These are phyloP conservation scores for Odontesthes bonariensis DNA, from an alignment of 2,113 vertebrate genomes.

Conservation along the genomic window DNA sequence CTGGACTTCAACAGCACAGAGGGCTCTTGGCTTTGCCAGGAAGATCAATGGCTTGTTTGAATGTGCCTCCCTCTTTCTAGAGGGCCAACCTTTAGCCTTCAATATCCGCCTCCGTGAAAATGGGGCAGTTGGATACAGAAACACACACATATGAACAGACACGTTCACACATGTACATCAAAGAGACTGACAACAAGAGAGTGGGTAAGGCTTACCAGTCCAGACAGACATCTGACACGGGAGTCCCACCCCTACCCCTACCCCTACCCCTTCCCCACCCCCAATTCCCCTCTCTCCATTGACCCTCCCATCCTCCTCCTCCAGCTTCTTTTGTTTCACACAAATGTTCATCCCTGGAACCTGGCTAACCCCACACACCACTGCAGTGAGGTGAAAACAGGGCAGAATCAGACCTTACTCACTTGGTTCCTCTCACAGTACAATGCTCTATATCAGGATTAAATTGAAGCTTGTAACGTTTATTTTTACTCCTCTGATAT, in stretches of 20 bases:
- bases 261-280: not conserved
- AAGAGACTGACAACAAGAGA: conserved; percentile 18
- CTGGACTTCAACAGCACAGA: conserved; percentile 23
- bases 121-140: conserved; percentile 22
- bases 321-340: conserved; percentile 64
- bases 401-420: not conserved
- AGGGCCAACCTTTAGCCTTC: conserved; percentile 49
- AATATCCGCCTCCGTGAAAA: conserved; percentile 35
- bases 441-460: no score
- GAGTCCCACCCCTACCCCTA: not conserved
- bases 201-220: conserved; percentile 13
- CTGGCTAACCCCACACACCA: conserved; percentile 44
- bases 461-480: not conserved
- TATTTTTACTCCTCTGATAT: not conserved
- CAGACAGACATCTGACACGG: conserved; percentile 64
- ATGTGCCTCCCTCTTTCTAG: conserved; percentile 36
- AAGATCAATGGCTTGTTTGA: conserved; percentile 63
- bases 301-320: conserved; percentile 40
- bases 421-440: not conserved
- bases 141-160: conserved; percentile 15
- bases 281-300: conserved; percentile 52
- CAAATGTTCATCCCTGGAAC: conserved; percentile 42
- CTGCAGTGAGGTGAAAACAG: conserved; percentile 35
- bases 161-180: conserved; percentile 26
- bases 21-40: conserved; percentile 18